A percentile compares a stretch with the other conserved stretches of the same genome.
Conservation (phyloP, 2,113 vertebrate species). For the Syngnathus typhle region DNA sequence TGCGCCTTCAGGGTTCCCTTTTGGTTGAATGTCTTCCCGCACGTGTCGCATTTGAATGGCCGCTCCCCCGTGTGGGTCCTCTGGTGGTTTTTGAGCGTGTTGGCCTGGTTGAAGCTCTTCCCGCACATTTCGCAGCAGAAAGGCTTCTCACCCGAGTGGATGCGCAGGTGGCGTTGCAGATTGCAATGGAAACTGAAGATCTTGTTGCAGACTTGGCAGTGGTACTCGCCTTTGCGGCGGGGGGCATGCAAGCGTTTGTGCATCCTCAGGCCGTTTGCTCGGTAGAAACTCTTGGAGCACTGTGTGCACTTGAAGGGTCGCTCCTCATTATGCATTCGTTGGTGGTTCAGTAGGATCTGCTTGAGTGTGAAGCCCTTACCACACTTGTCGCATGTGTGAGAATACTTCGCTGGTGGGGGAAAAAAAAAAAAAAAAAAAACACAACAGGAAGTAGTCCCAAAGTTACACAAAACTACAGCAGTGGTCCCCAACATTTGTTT, state of each 20-base stretch:
- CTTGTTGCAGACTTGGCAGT: conserved; percentile 60
- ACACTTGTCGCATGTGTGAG: conserved; percentile 60
- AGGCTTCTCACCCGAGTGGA: conserved; percentile 68
- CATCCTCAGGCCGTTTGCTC: conserved; percentile 59
- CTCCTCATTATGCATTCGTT: conserved; percentile 48
- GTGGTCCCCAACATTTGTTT: no score
- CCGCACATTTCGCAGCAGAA: conserved; percentile 61
- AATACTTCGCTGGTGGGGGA: conserved; percentile 50
- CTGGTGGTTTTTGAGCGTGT: conserved; percentile 60
- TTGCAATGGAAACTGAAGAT: conserved; percentile 63
- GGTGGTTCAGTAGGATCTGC: conserved; percentile 60
- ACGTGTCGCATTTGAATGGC: conserved; percentile 60
- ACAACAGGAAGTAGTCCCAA: neutral
- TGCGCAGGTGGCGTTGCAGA: conserved; percentile 74
- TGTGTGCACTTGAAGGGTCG: conserved; percentile 57
- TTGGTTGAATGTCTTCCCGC: conserved; percentile 60
- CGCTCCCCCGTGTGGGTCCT: conserved; percentile 60
- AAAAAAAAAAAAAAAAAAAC: neutral
- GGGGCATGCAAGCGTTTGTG: conserved; percentile 43
- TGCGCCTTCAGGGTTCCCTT: conserved; percentile 56
- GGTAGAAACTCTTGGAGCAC: conserved; percentile 67
- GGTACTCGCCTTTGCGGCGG: conserved; percentile 36
- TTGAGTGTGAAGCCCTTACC: conserved; percentile 63
- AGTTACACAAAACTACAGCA: neutral
- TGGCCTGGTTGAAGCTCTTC: conserved; percentile 64